Evolutionary conservation across 2,888 invertebrate species (phyloP).

Genomic region (Ditula angustiorana): DNA sequence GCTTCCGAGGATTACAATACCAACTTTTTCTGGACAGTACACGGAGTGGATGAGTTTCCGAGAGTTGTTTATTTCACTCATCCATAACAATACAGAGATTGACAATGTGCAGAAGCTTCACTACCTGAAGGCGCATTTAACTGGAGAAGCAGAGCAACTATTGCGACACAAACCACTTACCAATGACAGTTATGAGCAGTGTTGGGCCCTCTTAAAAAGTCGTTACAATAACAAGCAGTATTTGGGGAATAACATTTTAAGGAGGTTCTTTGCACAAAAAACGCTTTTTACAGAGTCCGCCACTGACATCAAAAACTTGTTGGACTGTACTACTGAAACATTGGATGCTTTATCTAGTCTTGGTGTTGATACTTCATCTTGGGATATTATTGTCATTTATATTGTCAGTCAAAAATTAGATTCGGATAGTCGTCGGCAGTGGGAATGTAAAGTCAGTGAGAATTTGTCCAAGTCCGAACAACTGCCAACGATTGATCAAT

Average conservation of each 20-base stretch:
- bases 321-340: background rate
- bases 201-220: background rate
- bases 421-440: background rate
- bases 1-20: slow-evolving; percentile 42
- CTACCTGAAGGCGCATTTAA: slow-evolving; percentile 44
- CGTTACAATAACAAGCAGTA: background rate
- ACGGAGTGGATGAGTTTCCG: slow-evolving; percentile 42
- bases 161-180: background rate
- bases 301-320: slow-evolving; percentile 12
- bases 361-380: background rate
- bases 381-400: slow-evolving; percentile 21
- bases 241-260: background rate
- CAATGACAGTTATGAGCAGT: background rate
- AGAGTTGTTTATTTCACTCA: slow-evolving; percentile 42
- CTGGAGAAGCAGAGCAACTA: slow-evolving; percentile 42
- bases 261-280: background rate
- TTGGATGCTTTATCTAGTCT: slow-evolving; percentile 15
- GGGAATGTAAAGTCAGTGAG: slow-evolving; percentile 8
- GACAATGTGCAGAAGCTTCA: slow-evolving; percentile 46
- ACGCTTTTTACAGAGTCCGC: slow-evolving; percentile 38
- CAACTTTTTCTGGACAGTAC: slow-evolving; percentile 43
- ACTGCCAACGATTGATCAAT: background rate
- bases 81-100: slow-evolving; percentile 44
- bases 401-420: slow-evolving; percentile 2
- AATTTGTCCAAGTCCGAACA: background rate